These are phyloP conservation scores for Neoniphon sammara DNA, from an alignment of 2,797 vertebrate species.

Conservation along the genomic window DNA sequence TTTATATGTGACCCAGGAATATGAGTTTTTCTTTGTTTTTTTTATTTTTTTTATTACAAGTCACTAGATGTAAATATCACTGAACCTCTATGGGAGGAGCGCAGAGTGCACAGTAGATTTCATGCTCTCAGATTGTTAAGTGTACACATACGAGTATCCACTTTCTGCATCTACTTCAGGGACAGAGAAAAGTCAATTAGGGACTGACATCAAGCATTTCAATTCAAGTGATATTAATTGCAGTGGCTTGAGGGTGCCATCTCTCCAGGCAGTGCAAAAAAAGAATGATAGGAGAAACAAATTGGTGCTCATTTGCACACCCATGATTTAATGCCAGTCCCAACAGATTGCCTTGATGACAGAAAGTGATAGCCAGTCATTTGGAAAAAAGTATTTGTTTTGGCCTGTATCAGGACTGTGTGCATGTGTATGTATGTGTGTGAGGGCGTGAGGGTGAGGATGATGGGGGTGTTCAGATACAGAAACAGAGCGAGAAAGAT, in stretches of 20 bases:
- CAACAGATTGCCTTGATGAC: neutral
- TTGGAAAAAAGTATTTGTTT: neutral
- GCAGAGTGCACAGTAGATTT: too few relatives aligned
- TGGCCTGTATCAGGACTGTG: neutral
- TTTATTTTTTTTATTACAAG: neutral
- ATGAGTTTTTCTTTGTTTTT: too few relatives aligned
- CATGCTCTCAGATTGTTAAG: too few relatives aligned
- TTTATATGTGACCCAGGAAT: neutral
- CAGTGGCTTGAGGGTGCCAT: neutral
- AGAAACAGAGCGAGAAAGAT: conserved; percentile 6
- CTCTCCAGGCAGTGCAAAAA: conserved; percentile 2
- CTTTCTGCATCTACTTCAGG: neutral
- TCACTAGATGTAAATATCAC: too few relatives aligned
- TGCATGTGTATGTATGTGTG: conserved; percentile 5
- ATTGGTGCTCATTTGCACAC: neutral
- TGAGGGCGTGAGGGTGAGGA: too few relatives aligned
- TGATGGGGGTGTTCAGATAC: neutral
- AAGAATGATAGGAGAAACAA: neutral
- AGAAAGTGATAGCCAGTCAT: neutral
- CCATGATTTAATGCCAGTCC: conserved; percentile 22
- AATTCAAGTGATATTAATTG: neutral
- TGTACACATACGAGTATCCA: too few relatives aligned
- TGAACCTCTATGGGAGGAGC: too few relatives aligned
- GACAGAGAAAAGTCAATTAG: neutral
- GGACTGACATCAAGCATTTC: neutral